phyloP scores from a whole-genome alignment of 2,797 vertebrate species.

The Moxostoma hubbsi region DNA sequence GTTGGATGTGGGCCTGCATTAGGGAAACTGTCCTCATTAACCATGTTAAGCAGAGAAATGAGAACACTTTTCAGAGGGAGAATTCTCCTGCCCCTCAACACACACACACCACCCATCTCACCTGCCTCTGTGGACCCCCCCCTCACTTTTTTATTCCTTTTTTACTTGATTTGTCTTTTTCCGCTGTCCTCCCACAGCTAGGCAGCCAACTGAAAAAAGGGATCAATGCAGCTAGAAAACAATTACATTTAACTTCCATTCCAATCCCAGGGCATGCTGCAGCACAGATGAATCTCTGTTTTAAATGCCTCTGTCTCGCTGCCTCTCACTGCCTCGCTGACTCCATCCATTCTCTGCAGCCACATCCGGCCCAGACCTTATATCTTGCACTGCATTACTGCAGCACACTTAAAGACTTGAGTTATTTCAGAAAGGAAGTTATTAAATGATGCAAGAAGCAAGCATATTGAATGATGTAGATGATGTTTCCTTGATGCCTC shows the following conservation, averaged over 20 bases:
- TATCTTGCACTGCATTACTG: conserved; percentile 36
- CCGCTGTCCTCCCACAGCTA: conserved; percentile 44
- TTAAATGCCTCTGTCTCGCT: conserved; percentile 50
- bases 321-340: conserved; percentile 24
- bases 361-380: conserved; percentile 38
- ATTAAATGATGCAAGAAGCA: conserved; percentile 32
- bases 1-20: conserved; percentile 42
- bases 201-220: conserved; percentile 52
- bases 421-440: conserved; percentile 47
- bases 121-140: conserved; percentile 25
- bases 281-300: conserved; percentile 47
- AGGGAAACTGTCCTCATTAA: conserved; percentile 55
- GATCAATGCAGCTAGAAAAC: conserved; percentile 68
- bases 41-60: conserved; percentile 55
- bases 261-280: conserved; percentile 58
- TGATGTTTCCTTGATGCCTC: conserved; percentile 24
- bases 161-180: conserved; percentile 32
- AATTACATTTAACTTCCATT: conserved; percentile 66
- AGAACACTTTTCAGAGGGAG: conserved; percentile 51
- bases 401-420: conserved; percentile 37
- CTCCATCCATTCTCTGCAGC: conserved; percentile 45
- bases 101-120: conserved; percentile 44
- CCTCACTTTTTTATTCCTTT: conserved; percentile 3
- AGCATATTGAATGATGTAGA: conserved; percentile 42
- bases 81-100: conserved; percentile 17